phyloP scores from a whole-genome alignment of 2,888 invertebrate genomes.

The Brachyptera risi region DNA sequence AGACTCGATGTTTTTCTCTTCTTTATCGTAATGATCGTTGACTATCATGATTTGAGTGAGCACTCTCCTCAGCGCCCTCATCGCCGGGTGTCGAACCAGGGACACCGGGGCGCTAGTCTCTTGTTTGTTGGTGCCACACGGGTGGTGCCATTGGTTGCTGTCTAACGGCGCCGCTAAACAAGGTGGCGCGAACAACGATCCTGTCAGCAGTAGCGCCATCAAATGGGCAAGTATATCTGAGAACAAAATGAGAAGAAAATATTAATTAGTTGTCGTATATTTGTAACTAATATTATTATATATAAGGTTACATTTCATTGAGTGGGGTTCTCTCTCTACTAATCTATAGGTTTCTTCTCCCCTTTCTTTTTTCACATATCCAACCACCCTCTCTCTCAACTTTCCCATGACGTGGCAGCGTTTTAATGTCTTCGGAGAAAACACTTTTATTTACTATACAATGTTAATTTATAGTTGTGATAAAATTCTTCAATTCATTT shows the following conservation, averaged over 20 bases:
- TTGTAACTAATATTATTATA: not conserved
- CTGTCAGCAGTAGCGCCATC: conserved; percentile 21
- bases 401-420: no score
- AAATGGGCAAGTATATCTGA: no score
- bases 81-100: conserved; percentile 39
- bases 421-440: no score
- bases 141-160: conserved; percentile 41
- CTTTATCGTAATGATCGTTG: conserved; percentile 42
- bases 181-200: conserved; percentile 10
- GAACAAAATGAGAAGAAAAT: not conserved
- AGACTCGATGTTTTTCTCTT: conserved; percentile 41
- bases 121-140: conserved; percentile 40
- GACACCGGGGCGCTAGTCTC: conserved; percentile 38
- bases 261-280: not conserved
- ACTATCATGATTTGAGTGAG: conserved; percentile 44
- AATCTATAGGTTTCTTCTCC: no score
- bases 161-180: conserved; percentile 12
- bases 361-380: no score
- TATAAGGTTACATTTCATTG: no score
- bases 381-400: no score
- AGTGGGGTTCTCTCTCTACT: no score
- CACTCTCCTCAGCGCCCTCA: conserved; percentile 40
- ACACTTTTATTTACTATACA: no score
- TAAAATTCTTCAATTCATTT: no score
- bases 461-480: no score